phyloP scores from a whole-genome alignment of 2,113 vertebrate species.

The Rhineura floridana region DNA sequence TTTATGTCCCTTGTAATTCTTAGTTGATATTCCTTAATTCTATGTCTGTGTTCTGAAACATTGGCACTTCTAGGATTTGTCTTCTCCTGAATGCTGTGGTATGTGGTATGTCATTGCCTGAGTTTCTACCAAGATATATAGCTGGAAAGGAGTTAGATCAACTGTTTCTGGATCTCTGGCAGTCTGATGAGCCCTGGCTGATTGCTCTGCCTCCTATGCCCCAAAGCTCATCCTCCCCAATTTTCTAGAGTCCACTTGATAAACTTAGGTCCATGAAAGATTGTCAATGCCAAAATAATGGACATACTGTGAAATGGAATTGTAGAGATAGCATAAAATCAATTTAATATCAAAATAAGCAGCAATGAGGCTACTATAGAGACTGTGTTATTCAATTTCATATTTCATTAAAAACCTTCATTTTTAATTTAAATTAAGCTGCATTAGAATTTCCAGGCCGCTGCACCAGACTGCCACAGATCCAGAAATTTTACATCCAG shows the following conservation, averaged over 20 bases:
- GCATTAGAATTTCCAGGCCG: conserved; percentile 27
- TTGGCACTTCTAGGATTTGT: not conserved
- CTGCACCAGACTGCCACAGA: conserved; percentile 14
- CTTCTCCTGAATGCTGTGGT: not conserved
- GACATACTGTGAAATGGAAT: conserved; percentile 8
- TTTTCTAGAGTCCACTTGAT: not conserved
- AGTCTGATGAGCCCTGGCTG: not conserved
- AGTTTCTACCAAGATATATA: not conserved
- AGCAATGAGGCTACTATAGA: not conserved
- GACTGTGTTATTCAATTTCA: conserved; percentile 9
- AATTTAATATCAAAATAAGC: conserved; percentile 44
- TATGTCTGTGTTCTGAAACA: not conserved
- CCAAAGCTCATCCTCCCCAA: not conserved
- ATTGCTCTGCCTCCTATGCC: not conserved
- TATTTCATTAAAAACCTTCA: conserved; percentile 39
- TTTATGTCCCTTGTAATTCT: not conserved
- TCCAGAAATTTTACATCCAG: conserved; percentile 24
- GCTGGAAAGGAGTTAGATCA: too few relatives aligned
- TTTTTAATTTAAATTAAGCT: conserved; percentile 44
- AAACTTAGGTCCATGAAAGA: not conserved
- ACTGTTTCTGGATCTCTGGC: not conserved
- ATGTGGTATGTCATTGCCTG: not conserved
- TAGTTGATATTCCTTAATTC: not conserved
- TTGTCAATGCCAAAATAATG: conserved; percentile 4
- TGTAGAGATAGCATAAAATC: conserved; percentile 15